These are phyloP conservation scores for Phoeniculus purpureus DNA, from an alignment of 2,797 vertebrate species.

Conservation along the genomic window DNA sequence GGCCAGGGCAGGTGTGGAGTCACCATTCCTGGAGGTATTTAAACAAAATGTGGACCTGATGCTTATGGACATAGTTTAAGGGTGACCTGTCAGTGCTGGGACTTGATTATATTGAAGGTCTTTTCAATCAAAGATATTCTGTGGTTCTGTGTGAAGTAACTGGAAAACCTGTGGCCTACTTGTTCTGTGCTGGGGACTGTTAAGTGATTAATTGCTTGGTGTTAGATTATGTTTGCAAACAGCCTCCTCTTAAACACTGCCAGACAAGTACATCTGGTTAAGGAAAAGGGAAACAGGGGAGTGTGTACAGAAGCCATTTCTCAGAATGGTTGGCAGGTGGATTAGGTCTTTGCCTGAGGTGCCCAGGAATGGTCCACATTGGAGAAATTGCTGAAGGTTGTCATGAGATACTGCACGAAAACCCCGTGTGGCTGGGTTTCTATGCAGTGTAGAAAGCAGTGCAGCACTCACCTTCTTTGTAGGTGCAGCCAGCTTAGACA, in stretches of 20 bases:
- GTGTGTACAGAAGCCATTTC: accelerated
- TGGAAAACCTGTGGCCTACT: not conserved
- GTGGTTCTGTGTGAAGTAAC: too few relatives aligned
- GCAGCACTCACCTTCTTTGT: not conserved
- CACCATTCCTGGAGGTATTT: too few relatives aligned
- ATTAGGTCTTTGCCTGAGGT: not conserved
- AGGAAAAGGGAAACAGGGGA: accelerated
- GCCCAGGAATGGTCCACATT: not conserved
- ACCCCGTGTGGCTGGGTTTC: not conserved
- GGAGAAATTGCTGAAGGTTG: accelerated
- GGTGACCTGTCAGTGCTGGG: too few relatives aligned
- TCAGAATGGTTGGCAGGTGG: not conserved
- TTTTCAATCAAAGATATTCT: too few relatives aligned
- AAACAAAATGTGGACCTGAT: too few relatives aligned
- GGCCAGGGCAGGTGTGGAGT: too few relatives aligned
- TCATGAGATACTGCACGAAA: not conserved
- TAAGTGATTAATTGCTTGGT: not conserved
- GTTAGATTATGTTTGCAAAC: not conserved
- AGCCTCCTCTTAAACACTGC: not conserved
- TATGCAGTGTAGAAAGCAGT: not conserved
- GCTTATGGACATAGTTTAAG: too few relatives aligned
- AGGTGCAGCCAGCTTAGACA: too few relatives aligned
- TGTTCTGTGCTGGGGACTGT: accelerated
- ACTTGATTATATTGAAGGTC: too few relatives aligned
- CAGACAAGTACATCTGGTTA: accelerated